A percentile compares a stretch with the other conserved stretches of the same genome.
Evolutionary conservation across 2,888 invertebrate genomes (phyloP).

Genomic region (Leptopterna dolabrata): DNA sequence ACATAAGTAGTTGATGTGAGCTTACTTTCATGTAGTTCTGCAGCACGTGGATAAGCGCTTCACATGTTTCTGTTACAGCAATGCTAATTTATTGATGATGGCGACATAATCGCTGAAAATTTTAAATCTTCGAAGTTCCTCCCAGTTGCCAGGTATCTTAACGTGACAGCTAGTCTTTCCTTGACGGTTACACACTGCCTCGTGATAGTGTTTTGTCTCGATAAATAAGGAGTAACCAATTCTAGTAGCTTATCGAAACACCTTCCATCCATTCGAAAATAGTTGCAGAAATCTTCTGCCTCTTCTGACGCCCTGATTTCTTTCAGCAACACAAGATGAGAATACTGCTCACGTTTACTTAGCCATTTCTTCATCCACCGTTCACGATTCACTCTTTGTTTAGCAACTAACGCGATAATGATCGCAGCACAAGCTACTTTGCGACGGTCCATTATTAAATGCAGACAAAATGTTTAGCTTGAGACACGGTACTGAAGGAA

Average conservation of each 20-base stretch:
- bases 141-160: slow-evolving; percentile 52
- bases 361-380: slow-evolving; percentile 38
- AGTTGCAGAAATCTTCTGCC: background rate
- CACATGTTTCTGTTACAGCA: slow-evolving; percentile 54
- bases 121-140: slow-evolving; percentile 55
- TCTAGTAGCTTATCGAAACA: background rate
- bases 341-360: no score
- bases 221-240: slow-evolving; percentile 36
- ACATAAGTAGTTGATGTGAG: background rate
- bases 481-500: background rate
- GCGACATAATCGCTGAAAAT: slow-evolving; percentile 50
- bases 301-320: background rate
- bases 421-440: slow-evolving; percentile 35
- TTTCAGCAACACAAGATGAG: no score
- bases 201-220: slow-evolving; percentile 1
- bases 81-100: slow-evolving; percentile 37
- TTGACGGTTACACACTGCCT: slow-evolving; percentile 1
- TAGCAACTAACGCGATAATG: background rate
- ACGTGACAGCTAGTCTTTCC: slow-evolving; percentile 43
- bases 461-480: background rate
- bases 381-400: slow-evolving; percentile 4
- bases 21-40: slow-evolving; percentile 45
- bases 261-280: background rate
- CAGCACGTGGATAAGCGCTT: slow-evolving; percentile 58
- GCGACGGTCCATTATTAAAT: slow-evolving; percentile 22